Evolutionary conservation across 2,797 vertebrate species (phyloP), one percentile per base, ranked within the genome.

Genomic region (Eurystomus glaucurus): DNA sequence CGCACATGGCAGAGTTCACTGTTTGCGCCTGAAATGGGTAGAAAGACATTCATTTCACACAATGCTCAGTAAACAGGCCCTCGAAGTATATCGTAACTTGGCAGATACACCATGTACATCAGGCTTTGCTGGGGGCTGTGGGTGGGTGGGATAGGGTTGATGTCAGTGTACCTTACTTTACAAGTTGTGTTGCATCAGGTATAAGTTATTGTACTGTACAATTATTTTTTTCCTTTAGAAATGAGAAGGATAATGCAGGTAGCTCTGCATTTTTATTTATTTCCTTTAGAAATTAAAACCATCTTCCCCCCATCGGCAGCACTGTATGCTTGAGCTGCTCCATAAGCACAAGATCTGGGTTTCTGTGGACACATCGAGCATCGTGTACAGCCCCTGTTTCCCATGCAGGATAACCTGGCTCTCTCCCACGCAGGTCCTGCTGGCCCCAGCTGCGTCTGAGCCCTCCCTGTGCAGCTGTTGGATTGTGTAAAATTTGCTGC

Each of bases 331-430:
- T 1, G 3, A 28, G 35, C 18, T 48, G 28, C 65, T 31, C n/a
- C 28, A 0, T 8, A 14, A n/a, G 25, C 12, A 19, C 0, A 0
- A 28, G 25, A 19, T 33, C 14, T 17, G 57, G 28, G 16, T 48
- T 68, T 55, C 55, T 8, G 2, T 50, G 35, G 28, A 15, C 1
- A 0, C 0, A 0, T 43, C 62, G 8, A 6, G 39, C 61, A 5
- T 65, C 0, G 3, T 15, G 25, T 54, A 4, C 5, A 5, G 4
- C 18, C 28, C 16, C n/a, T 1, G 0, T 35, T 55, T 57, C 43
- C 54, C 25, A 3, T 12, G 33, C 9, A 16, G 31, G 18, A 6
- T 39, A 54, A 28, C 6, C 39, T 1, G 1, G 23, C 48, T 66
- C 31, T 66, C 31, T 66, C 15, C 46, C 21, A 19, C 18, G 35